These are phyloP conservation scores for Paramormyrops hopkinsi DNA, from an alignment of 2,797 vertebrate species.

Conservation along the genomic window DNA sequence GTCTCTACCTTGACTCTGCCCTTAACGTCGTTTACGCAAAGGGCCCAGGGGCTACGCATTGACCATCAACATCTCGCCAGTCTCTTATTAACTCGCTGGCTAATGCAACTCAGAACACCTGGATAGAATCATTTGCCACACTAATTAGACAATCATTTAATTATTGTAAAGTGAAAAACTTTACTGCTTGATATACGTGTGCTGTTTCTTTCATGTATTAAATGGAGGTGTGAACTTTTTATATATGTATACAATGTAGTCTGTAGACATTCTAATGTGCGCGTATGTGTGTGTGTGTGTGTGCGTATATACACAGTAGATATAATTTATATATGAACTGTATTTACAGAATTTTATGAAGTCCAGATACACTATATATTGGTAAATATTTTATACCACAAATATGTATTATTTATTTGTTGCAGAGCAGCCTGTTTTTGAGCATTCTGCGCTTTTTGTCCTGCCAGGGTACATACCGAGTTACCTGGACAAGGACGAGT, in stretches of 20 bases:
- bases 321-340: neutral
- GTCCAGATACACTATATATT: neutral
- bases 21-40: neutral
- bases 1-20: neutral
- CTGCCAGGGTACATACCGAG: constrained; percentile 94
- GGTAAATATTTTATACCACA: neutral
- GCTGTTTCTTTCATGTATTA: neutral
- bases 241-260: neutral
- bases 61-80: neutral
- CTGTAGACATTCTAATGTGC: neutral
- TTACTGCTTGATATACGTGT: neutral
- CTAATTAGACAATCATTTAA: neutral
- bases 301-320: neutral
- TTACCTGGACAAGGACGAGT: constrained; percentile 97
- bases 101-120: neutral
- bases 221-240: neutral
- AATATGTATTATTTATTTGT: neutral
- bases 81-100: neutral
- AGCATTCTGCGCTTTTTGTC: neutral
- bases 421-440: neutral
- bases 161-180: neutral
- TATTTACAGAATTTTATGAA: neutral
- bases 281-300: neutral
- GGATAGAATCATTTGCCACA: neutral
- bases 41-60: neutral